These are phyloP conservation scores for Mylabris sibirica DNA, from an alignment of 2,888 invertebrate species.

Conservation along the genomic window DNA sequence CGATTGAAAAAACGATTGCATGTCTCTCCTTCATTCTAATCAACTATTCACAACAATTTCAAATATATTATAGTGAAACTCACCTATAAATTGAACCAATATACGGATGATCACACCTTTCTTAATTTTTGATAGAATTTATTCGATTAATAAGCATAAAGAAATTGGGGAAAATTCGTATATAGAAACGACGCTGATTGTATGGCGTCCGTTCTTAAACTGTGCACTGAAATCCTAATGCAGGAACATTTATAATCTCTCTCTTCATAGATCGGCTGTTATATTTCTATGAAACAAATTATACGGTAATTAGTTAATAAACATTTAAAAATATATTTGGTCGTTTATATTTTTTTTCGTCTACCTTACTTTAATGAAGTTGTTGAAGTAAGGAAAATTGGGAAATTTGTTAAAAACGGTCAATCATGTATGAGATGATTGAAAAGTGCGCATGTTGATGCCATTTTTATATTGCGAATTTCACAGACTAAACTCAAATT, in stretches of 20 bases:
- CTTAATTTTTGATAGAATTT: background rate
- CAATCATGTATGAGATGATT: too few species aligned
- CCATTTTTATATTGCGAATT: too few species aligned
- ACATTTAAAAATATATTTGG: background rate
- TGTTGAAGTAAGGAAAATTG: background rate
- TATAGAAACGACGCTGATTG: slow-evolving; percentile 18
- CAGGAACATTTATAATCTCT: background rate
- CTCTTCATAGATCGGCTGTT: background rate
- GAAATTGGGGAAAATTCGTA: background rate
- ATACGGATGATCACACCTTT: slow-evolving; percentile 25
- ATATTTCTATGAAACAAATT: background rate
- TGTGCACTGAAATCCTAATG: slow-evolving; percentile 15
- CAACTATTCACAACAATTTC: background rate
- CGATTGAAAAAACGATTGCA: background rate
- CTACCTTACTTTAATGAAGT: background rate
- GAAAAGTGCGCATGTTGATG: too few species aligned
- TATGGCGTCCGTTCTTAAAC: slow-evolving; percentile 26
- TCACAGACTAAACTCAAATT: too few species aligned
- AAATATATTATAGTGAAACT: slow-evolving; percentile 18
- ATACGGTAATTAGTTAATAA: background rate
- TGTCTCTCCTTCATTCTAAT: background rate
- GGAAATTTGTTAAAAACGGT: background rate
- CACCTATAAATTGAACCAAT: slow-evolving; percentile 13
- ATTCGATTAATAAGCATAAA: background rate
- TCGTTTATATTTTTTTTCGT: background rate